Percentiles rank a stretch among this genome's conserved stretches.
These are phyloP conservation scores for Tipula unca DNA, from an alignment of 2,888 invertebrate genomes.

Conservation along the genomic window DNA sequence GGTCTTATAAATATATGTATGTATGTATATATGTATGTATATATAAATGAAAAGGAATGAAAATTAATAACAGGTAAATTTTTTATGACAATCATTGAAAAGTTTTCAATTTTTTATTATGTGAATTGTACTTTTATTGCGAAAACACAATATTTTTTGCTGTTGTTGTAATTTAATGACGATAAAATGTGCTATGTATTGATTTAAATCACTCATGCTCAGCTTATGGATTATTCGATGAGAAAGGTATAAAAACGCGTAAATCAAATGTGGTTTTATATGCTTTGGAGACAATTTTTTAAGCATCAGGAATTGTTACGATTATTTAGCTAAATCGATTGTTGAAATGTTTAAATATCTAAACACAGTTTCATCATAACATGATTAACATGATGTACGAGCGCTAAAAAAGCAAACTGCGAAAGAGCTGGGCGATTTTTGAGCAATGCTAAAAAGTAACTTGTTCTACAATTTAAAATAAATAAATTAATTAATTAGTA, in stretches of 20 bases:
- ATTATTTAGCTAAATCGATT: neutral
- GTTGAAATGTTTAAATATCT: no score
- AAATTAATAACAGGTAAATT: conserved; percentile 14
- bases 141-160: neutral
- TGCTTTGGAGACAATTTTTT: neutral
- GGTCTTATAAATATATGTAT: neutral
- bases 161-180: neutral
- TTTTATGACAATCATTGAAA: conserved; percentile 8
- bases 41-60: neutral
- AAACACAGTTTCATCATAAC: no score
- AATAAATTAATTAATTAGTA: neutral
- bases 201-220: no score
- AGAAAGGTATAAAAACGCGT: neutral
- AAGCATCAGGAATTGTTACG: neutral
- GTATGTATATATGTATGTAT: no score
- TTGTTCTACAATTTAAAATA: no score
- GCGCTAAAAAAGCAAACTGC: no score
- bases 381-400: no score
- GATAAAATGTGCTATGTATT: no score
- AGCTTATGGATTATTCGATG: neutral
- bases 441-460: no score
- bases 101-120: neutral
- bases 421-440: no score
- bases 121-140: neutral
- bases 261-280: neutral